Conservation (phyloP, 2,888 invertebrate species). For the Napeogenes inachia region DNA sequence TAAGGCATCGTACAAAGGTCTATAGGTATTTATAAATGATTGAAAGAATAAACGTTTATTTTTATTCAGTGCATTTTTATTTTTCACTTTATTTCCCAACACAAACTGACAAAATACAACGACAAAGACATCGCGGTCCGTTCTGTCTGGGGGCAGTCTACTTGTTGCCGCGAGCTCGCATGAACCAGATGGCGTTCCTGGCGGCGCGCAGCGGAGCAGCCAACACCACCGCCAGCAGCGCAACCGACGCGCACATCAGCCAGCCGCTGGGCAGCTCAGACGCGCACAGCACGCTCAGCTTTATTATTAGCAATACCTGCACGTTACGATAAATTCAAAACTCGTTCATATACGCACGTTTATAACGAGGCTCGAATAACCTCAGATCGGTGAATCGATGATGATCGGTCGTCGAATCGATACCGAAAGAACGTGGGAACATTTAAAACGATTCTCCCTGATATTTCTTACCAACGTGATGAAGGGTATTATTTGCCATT, state of each 20-base stretch:
- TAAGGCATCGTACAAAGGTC: constrained; percentile 73
- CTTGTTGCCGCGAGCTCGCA: constrained; percentile 28
- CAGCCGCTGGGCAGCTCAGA: constrained; percentile 45
- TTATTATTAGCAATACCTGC: constrained; percentile 46
- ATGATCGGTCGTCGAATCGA: too few species aligned
- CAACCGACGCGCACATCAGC: constrained; percentile 41
- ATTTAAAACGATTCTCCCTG: too few species aligned
- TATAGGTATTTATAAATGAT: constrained; percentile 75
- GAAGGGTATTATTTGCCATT: constrained; percentile 59
- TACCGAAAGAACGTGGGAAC: too few species aligned
- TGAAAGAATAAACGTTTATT: constrained; percentile 76
- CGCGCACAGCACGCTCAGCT: constrained; percentile 35
- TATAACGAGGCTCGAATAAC: too few species aligned
- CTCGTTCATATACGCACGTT: too few species aligned
- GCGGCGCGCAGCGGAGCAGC: constrained; percentile 52
- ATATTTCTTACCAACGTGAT: constrained; percentile 46
- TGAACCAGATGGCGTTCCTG: constrained; percentile 45
- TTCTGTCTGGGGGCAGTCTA: not conserved
- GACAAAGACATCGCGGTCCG: not conserved
- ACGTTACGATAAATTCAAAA: constrained; percentile 1
- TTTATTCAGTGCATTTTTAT: constrained; percentile 45
- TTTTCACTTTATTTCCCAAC: constrained; percentile 12
- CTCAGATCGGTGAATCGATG: too few species aligned
- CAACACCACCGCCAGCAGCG: constrained; percentile 40
- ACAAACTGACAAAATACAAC: not conserved